A percentile compares a stretch with the other conserved stretches of the same genome.
Conservation (phyloP, 2,113 vertebrate genomes). For the Rhombomys opimus region DNA sequence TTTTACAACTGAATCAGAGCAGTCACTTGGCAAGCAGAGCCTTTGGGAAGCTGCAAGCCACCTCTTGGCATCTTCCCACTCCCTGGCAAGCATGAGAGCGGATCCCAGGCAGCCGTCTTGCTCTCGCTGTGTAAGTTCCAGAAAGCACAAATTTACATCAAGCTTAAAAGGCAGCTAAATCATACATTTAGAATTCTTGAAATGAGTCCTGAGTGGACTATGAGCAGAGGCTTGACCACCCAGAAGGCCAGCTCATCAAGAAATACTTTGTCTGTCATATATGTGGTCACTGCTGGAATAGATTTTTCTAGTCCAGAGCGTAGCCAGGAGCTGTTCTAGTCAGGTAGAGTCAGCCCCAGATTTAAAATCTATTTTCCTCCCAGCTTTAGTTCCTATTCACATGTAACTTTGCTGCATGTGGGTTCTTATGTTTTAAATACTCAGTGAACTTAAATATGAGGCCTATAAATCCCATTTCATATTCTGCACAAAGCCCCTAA, state of each 20-base stretch:
- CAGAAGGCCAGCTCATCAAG: neutral
- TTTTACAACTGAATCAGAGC: neutral
- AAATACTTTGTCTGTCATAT: neutral
- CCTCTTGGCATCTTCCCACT: neutral
- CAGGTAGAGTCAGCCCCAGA: conserved; percentile 42
- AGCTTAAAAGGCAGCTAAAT: neutral
- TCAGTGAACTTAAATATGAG: conserved; percentile 75
- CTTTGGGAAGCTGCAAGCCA: neutral
- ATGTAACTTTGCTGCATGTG: conserved; percentile 70
- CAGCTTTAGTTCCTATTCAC: conserved; percentile 57
- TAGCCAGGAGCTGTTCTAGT: neutral
- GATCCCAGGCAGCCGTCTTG: neutral
- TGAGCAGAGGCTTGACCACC: neutral
- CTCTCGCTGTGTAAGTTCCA: neutral
- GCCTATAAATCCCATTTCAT: conserved; percentile 70
- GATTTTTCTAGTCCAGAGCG: conserved; percentile 21
- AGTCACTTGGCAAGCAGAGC: neutral
- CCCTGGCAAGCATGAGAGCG: neutral
- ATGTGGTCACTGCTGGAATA: neutral
- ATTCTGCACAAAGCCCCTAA: conserved; percentile 62
- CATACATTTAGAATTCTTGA: conserved; percentile 49
- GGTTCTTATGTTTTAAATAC: conserved; percentile 67
- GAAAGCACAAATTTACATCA: conserved; percentile 18
- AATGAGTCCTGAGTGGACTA: neutral
- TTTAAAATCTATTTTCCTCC: conserved; percentile 59